phyloP scores from a whole-genome alignment of 1,140 invertebrate genomes.

The Lucilia cuprina region DNA sequence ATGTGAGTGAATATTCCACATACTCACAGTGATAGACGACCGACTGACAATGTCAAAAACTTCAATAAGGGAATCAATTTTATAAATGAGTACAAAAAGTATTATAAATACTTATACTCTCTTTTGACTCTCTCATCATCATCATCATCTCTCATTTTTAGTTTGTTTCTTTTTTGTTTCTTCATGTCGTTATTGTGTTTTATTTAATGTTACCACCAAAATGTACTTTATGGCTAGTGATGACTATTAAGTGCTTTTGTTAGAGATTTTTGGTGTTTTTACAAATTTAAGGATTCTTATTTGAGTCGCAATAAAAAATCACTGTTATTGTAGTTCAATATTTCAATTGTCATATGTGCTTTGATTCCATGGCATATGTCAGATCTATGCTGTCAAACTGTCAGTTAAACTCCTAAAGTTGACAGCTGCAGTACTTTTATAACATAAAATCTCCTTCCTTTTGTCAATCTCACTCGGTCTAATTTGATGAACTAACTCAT shows the following conservation, averaged over 20 bases:
- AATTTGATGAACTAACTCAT: no score
- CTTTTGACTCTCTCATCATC: not conserved
- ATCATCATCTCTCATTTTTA: not conserved
- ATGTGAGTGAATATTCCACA: not conserved
- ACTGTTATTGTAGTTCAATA: no score
- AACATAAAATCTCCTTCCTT: no score
- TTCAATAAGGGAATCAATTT: conserved; percentile 27
- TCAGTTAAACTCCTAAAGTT: no score
- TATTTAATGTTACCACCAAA: conserved; percentile 13
- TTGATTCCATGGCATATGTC: no score
- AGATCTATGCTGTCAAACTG: no score
- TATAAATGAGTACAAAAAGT: conserved; percentile 11
- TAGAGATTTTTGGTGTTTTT: no score
- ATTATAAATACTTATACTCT: not conserved
- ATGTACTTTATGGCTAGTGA: not conserved
- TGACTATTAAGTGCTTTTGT: not conserved
- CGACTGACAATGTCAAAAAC: conserved; percentile 18
- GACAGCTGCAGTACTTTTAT: no score
- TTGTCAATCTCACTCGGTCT: no score
- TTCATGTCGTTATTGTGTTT: not conserved
- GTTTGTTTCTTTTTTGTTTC: not conserved
- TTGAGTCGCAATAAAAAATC: no score
- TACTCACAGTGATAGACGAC: not conserved
- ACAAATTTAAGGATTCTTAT: no score
- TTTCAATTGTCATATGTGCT: no score